Conservation (phyloP, 2,797 vertebrate genomes). For the Vultur gryphus region DNA sequence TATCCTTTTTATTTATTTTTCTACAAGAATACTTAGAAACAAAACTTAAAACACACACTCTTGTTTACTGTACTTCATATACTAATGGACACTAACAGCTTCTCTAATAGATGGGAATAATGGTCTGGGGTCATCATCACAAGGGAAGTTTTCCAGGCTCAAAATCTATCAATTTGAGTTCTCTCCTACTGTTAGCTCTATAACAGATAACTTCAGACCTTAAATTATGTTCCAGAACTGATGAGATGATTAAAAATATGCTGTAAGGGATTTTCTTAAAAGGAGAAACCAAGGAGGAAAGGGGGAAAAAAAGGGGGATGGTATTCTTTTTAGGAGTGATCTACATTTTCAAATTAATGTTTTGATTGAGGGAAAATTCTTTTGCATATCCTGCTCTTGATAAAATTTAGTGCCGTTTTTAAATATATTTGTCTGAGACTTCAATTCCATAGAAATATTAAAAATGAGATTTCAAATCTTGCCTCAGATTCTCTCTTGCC, state of each 20-base stretch:
- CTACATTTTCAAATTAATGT: neutral
- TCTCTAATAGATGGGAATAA: neutral
- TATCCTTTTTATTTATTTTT: neutral
- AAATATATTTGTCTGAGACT: neutral
- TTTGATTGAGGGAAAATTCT: neutral
- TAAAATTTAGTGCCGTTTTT: neutral
- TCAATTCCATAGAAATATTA: neutral
- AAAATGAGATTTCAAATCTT: neutral
- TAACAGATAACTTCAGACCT: neutral
- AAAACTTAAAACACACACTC: neutral
- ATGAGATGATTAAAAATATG: neutral
- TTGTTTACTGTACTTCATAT: neutral
- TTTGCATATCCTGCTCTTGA: neutral
- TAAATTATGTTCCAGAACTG: neutral
- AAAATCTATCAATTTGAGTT: neutral
- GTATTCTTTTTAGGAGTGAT: neutral
- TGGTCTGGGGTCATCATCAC: neutral
- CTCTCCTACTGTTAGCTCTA: neutral
- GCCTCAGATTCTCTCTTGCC: neutral
- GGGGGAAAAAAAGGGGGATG: accelerated
- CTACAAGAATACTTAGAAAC: neutral
- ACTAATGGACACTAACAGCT: neutral
- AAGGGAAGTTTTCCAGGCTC: neutral
- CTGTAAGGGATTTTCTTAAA: neutral
- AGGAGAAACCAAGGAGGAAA: neutral